phyloP scores from a whole-genome alignment of 2,113 vertebrate species.

The Cichladusa arquata region DNA sequence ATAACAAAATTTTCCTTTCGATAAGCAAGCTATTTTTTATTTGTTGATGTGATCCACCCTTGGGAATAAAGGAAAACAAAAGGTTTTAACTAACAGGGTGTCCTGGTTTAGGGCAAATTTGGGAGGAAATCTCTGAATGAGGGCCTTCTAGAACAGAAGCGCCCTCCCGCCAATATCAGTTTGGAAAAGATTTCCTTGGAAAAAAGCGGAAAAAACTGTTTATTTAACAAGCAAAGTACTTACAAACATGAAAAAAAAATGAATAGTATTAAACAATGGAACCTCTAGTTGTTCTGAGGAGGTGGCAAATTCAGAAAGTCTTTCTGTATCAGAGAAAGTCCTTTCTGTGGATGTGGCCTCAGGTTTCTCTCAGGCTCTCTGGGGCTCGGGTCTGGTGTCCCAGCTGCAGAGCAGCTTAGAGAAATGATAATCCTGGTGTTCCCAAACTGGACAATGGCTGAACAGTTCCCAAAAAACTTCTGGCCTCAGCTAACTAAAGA shows the following conservation, averaged over 20 bases:
- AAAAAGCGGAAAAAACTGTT: not conserved
- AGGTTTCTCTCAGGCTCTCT: not conserved
- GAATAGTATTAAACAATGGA: not conserved
- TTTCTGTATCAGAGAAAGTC: not conserved
- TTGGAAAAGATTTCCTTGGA: not conserved
- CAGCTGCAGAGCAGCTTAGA: not conserved
- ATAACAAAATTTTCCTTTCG: not conserved
- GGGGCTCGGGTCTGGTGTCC: rapidly evolving
- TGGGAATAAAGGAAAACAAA: not conserved
- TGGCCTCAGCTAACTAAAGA: not conserved
- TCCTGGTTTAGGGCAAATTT: not conserved
- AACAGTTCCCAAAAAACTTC: not conserved
- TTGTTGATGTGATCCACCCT: not conserved
- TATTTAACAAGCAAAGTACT: not conserved
- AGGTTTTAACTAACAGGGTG: not conserved
- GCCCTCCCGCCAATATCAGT: rapidly evolving
- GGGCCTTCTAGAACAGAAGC: not conserved
- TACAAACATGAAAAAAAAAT: not conserved
- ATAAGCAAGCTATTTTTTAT: not conserved
- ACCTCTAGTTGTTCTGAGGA: not conserved
- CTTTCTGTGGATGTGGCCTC: no score
- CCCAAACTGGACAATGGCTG: not conserved
- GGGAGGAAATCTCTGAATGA: not conserved
- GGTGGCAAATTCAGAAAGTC: no score
- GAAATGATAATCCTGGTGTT: not conserved